Base-by-base conservation (phyloP, 2,888 invertebrate genomes). In the Drosophila falleni region DNA sequence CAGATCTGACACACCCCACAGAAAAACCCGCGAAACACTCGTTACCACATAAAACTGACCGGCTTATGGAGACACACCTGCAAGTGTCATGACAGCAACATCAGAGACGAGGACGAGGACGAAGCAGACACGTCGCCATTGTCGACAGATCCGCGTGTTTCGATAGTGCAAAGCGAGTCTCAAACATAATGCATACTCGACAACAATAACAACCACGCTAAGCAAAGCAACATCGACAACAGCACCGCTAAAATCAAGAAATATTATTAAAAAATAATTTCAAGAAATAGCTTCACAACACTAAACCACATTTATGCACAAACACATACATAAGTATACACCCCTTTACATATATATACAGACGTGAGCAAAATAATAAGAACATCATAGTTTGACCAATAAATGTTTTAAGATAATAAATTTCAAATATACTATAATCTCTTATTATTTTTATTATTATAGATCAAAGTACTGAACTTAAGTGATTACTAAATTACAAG, bases 111-210 rank as follows among this genome's bases (percentile, higher is more conserved):
- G 6, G 8, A 9, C 31, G 31, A 31, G 31, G 6, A 51, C 47
- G 35, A 39, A 54, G 35, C 60, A 71, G 47, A 54, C 64, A 72
- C 44, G 50, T 67, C 58, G 47, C 64, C 72, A 71, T 59, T 72
- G 64, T 53, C 77, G 60, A 64, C 74, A 74, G 71, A 77, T 77
- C 72, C 65, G 63, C 75, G 79, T 72, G 86, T 70, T 87, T 81
- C 86, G 86, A 82, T 82, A 85, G 82, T 85, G 88, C 82, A 82
- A 88, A 88, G 82, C 85, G 88, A 88, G 88, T 80, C 88, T 79
- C 86, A 70, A 66, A 77, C 62, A 63, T 41, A 16, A 2, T 3
- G 15, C 39, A 15, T 15, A 39, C 41, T 8, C 5, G 29, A 56
- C 59, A 59, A 41, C 58, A 56, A 54, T 51, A 50, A 23, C 60